phyloP scores from a whole-genome alignment of 2,113 vertebrate species.

The Vimba vimba region DNA sequence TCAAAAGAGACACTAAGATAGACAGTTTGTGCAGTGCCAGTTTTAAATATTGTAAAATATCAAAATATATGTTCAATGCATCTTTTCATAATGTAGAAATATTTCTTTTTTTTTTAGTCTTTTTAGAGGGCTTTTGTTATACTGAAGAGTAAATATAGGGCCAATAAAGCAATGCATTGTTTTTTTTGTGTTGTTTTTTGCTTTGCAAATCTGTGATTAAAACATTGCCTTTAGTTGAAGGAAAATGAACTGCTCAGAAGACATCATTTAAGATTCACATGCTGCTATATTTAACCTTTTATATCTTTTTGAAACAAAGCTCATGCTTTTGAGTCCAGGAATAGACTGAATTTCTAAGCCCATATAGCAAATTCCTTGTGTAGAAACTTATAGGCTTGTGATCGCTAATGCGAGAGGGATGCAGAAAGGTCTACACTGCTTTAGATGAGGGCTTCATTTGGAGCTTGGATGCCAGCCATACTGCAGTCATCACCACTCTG shows the following conservation, averaged over 20 bases:
- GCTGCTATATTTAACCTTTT: not conserved
- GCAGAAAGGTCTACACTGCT: conserved; percentile 59
- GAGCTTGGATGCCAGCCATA: conserved; percentile 67
- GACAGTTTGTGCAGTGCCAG: not conserved
- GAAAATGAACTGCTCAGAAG: not conserved
- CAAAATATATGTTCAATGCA: not conserved
- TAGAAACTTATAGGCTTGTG: conserved; percentile 50
- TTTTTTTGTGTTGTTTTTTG: not conserved
- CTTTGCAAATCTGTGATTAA: not conserved
- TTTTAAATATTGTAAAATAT: not conserved
- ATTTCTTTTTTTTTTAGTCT: not conserved
- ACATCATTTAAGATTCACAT: not conserved
- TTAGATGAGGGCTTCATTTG: conserved; percentile 60
- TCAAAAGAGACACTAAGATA: not conserved
- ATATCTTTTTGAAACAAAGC: not conserved
- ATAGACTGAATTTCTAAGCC: conserved; percentile 18
- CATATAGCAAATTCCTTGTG: conserved; percentile 23
- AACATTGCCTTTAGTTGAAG: not conserved
- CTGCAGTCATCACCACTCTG: conserved; percentile 69
- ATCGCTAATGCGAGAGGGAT: conserved; percentile 58
- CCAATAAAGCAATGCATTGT: not conserved
- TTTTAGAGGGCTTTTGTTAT: not conserved
- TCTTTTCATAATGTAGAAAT: not conserved
- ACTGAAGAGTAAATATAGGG: not conserved
- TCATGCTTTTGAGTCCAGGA: not conserved